Evolutionary conservation across 2,113 vertebrate species (phyloP).

Genomic region (Coturnix japonica): DNA sequence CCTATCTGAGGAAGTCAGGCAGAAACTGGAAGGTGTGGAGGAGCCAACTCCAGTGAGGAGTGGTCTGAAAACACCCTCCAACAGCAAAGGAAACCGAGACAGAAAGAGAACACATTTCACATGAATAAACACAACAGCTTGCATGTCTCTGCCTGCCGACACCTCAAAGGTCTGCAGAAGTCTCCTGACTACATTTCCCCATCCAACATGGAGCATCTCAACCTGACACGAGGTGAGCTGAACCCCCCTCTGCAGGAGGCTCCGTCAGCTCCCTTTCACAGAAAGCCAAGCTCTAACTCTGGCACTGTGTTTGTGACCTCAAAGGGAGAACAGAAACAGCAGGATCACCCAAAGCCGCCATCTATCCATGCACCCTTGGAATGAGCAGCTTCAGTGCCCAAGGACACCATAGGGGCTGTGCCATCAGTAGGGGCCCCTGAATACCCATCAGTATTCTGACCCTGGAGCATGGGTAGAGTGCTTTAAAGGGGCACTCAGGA

Average conservation of each 20-base stretch:
- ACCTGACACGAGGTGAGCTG: background rate
- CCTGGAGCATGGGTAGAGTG: rapidly evolving
- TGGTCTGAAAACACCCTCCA: background rate
- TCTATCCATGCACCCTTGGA: background rate
- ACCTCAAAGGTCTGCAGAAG: background rate
- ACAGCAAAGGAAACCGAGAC: background rate
- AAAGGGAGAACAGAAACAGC: background rate
- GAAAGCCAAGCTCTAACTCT: background rate
- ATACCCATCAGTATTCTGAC: background rate
- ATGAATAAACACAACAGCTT: background rate
- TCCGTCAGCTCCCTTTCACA: background rate
- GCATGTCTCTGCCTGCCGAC: background rate
- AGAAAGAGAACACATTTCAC: background rate
- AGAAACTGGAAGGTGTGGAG: background rate
- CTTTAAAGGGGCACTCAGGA: background rate
- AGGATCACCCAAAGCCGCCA: rapidly evolving
- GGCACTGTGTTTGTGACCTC: background rate
- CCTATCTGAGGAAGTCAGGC: background rate
- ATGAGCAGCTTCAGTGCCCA: background rate
- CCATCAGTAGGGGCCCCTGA: rapidly evolving
- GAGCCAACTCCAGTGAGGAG: background rate
- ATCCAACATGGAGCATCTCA: background rate
- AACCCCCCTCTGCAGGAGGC: background rate
- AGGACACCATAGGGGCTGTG: background rate
- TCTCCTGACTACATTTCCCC: background rate